Conservation (phyloP, 2,113 vertebrate genomes). For the Erythrocercus mccallii region DNA sequence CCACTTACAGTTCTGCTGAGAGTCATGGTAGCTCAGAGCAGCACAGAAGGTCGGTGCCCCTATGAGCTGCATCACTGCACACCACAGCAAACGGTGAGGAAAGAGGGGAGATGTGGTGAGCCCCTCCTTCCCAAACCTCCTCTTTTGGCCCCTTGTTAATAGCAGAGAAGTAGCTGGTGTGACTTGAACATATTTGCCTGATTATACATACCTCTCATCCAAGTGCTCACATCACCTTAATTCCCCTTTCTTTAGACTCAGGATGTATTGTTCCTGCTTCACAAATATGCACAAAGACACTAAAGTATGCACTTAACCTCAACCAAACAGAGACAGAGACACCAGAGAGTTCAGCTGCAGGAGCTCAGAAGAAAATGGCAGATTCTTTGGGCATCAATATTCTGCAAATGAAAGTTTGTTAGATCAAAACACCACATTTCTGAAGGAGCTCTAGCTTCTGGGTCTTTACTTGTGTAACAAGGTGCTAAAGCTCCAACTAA, state of each 20-base stretch:
- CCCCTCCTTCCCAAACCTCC: background rate
- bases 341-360: background rate
- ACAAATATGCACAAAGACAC: background rate
- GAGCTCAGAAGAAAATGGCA: background rate
- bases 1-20: background rate
- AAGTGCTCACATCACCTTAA: background rate
- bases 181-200: background rate
- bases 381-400: background rate
- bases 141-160: background rate
- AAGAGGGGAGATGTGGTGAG: fast-evolving
- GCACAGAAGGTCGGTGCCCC: too few species aligned
- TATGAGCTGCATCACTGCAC: background rate
- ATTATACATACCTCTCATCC: background rate
- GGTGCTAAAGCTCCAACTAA: background rate
- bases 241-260: background rate
- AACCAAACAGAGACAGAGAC: background rate
- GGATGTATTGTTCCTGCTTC: background rate
- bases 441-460: background rate
- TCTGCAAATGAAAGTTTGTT: background rate
- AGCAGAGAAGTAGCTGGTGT: background rate
- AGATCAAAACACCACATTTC: background rate
- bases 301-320: background rate
- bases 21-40: background rate
- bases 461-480: background rate
- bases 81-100: background rate